Evolutionary conservation across 2,888 invertebrate species (phyloP).

Genomic region (Trilocha varians): DNA sequence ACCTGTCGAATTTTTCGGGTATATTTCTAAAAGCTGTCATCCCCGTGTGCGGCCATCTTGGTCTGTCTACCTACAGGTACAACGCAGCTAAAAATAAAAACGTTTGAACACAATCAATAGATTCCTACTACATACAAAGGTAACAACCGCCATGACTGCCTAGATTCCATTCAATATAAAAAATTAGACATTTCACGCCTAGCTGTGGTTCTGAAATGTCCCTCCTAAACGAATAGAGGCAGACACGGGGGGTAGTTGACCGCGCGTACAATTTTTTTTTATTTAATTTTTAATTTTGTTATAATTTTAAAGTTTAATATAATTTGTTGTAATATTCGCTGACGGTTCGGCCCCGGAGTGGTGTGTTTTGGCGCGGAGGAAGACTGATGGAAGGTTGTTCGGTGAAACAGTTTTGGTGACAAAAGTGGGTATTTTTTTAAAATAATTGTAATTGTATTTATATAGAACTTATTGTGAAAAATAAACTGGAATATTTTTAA

Average conservation of each 20-base stretch:
- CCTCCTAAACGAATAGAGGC: slow-evolving; percentile 38
- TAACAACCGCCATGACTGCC: slow-evolving; percentile 25
- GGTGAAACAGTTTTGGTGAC: slow-evolving; percentile 7
- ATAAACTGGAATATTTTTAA: no score
- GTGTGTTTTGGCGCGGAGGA: slow-evolving; percentile 45
- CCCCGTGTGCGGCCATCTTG: slow-evolving; percentile 10
- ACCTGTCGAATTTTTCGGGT: no score
- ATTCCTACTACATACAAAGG: slow-evolving; percentile 62
- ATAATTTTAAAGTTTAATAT: slow-evolving; percentile 71
- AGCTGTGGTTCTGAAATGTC: slow-evolving; percentile 44
- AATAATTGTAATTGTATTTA: no score
- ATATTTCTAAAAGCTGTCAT: no score
- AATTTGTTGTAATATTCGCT: slow-evolving; percentile 68
- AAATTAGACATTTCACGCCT: slow-evolving; percentile 42
- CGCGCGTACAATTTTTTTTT: slow-evolving; percentile 66
- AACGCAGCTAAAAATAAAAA: slow-evolving; percentile 47
- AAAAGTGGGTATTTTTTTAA: no score
- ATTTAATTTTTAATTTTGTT: slow-evolving; percentile 61
- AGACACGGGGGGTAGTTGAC: slow-evolving; percentile 28
- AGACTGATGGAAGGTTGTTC: slow-evolving; percentile 57
- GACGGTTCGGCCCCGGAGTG: slow-evolving; percentile 35
- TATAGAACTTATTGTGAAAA: no score
- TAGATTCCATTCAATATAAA: slow-evolving; percentile 39
- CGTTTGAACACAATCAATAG: slow-evolving; percentile 57
- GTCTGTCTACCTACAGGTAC: slow-evolving; percentile 48